Percentiles rank a stretch among this genome's conserved stretches.
These are phyloP conservation scores for Hirundichthys speculiger DNA, from an alignment of 2,113 vertebrate genomes.

Conservation along the genomic window DNA sequence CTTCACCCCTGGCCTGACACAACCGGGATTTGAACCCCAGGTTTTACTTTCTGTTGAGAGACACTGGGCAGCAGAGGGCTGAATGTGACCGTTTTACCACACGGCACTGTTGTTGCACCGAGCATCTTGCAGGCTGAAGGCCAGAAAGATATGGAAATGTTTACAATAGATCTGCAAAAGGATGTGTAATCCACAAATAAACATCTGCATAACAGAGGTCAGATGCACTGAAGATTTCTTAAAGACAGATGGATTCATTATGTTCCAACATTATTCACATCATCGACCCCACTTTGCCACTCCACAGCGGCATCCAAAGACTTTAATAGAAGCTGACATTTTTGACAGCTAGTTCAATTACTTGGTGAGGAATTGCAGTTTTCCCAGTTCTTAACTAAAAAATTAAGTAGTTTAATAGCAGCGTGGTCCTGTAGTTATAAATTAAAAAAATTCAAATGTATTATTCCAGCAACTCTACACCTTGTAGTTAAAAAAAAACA, in stretches of 20 bases:
- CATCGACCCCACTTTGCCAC: neutral
- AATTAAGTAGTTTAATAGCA: neutral
- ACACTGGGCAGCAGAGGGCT: too few relatives aligned
- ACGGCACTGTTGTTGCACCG: neutral
- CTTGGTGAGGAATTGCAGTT: neutral
- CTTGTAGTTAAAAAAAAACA: neutral
- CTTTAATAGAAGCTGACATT: neutral
- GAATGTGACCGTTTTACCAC: too few relatives aligned
- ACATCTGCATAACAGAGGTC: neutral
- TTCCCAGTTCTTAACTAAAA: neutral
- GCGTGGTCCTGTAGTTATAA: neutral
- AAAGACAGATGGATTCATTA: neutral
- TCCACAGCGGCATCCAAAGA: neutral
- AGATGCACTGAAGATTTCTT: conserved; percentile 9
- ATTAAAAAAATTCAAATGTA: too few relatives aligned
- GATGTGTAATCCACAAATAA: neutral
- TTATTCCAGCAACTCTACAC: neutral
- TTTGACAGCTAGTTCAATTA: neutral
- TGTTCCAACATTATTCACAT: neutral
- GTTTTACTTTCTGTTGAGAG: too few relatives aligned
- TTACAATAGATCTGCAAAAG: neutral
- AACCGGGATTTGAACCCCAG: too few relatives aligned
- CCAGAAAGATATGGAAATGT: too few relatives aligned
- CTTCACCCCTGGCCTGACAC: too few relatives aligned
- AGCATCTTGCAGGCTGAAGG: neutral